Conservation (phyloP, 2,888 invertebrate species). For the Tenthredo amoena region DNA sequence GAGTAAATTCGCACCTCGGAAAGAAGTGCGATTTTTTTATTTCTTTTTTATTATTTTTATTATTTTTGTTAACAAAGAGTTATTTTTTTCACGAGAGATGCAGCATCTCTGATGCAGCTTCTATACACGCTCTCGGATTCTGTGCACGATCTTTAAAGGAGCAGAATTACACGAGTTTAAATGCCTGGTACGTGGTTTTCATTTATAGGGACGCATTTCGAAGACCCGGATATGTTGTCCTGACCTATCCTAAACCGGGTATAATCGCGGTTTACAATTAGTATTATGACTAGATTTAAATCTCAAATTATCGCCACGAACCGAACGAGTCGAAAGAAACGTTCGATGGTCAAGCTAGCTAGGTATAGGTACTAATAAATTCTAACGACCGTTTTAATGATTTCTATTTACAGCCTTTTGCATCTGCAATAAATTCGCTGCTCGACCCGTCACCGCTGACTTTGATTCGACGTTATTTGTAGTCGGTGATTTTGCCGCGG, state of each 20-base stretch:
- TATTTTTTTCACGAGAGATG: background rate
- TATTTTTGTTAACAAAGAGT: background rate
- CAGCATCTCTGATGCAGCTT: background rate
- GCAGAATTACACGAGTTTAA: background rate
- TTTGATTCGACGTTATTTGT: slow-evolving; percentile 43
- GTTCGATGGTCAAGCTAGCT: background rate
- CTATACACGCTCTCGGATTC: background rate
- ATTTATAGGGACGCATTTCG: background rate
- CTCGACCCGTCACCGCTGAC: slow-evolving; percentile 20
- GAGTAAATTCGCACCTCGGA: background rate
- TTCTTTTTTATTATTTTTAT: background rate
- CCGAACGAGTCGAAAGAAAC: background rate
- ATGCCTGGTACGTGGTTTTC: background rate
- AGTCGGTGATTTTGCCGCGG: background rate
- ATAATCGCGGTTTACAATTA: background rate
- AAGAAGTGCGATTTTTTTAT: background rate
- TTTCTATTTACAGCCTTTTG: slow-evolving; percentile 51
- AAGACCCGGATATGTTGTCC: slow-evolving; percentile 11
- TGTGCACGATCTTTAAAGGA: background rate
- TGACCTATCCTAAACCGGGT: background rate
- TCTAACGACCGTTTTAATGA: slow-evolving; percentile 51
- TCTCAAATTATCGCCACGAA: no score
- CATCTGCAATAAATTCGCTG: slow-evolving; percentile 50
- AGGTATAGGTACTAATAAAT: slow-evolving; percentile 25
- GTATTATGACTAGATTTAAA: background rate